Conservation (phyloP, 1,140 invertebrate species). For the Atta colombica region DNA sequence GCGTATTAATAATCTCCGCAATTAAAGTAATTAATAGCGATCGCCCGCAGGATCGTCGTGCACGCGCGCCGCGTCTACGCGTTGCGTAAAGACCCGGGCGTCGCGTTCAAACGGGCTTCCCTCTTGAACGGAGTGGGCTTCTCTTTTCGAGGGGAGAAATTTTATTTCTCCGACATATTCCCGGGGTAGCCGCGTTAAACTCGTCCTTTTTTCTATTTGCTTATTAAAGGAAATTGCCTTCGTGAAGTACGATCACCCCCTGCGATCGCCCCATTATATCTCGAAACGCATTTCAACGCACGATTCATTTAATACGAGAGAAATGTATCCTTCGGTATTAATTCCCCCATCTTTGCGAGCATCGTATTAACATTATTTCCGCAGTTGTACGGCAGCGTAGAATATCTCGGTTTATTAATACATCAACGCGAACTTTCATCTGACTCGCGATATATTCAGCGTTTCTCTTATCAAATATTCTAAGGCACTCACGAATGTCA, state of each 20-base stretch:
- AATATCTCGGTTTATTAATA: not conserved
- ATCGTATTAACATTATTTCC: not conserved
- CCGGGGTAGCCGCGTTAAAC: conserved; percentile 3
- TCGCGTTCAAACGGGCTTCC: not conserved
- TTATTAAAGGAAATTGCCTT: conserved; percentile 48
- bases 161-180: conserved; percentile 29
- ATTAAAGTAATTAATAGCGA: conserved; percentile 62
- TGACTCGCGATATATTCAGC: not conserved
- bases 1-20: conserved; percentile 59
- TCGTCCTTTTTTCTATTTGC: not conserved
- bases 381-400: not conserved
- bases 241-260: not conserved
- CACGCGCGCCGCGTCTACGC: conserved; percentile 16
- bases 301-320: conserved; percentile 9
- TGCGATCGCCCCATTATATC: not conserved
- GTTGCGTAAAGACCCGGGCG: conserved; percentile 40
- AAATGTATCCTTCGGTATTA: conserved; percentile 2
- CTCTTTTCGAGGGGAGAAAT: conserved; percentile 6
- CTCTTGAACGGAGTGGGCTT: not conserved
- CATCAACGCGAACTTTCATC: not conserved
- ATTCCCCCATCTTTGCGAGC: not conserved
- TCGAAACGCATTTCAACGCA: not conserved
- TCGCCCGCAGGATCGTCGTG: conserved; percentile 35
- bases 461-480: not conserved
- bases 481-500: not conserved